phyloP scores from a whole-genome alignment of 2,888 invertebrate genomes.

The Stenichneumon culpator region DNA sequence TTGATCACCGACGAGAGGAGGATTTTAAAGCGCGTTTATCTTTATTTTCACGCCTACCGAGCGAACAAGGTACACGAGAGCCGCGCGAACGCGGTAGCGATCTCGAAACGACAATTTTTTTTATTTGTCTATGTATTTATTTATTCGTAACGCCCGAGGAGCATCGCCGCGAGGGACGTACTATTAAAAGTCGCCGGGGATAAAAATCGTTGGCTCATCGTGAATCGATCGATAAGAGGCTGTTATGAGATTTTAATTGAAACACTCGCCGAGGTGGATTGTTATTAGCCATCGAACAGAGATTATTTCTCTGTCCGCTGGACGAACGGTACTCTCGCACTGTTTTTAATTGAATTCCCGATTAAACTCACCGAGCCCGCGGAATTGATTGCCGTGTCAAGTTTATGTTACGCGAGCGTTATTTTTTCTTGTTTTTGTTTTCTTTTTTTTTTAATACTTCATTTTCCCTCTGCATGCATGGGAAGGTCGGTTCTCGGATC shows the following conservation, averaged over 20 bases:
- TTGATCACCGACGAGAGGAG: slow-evolving; percentile 58
- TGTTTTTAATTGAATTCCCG: slow-evolving; percentile 66
- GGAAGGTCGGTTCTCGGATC: slow-evolving; percentile 69
- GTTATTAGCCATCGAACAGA: slow-evolving; percentile 56
- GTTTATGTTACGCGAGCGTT: slow-evolving; percentile 48
- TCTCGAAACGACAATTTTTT: not conserved
- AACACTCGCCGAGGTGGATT: slow-evolving; percentile 48
- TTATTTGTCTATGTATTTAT: slow-evolving; percentile 33
- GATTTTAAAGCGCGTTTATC: slow-evolving; percentile 63
- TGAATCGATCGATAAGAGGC: slow-evolving; percentile 57
- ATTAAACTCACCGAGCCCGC: slow-evolving; percentile 60
- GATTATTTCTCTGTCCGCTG: slow-evolving; percentile 55
- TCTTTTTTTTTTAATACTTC: slow-evolving; percentile 33
- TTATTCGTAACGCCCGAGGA: slow-evolving; percentile 44
- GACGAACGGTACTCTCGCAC: slow-evolving; percentile 28
- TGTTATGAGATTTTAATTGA: slow-evolving; percentile 67
- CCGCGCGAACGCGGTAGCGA: slow-evolving; percentile 8
- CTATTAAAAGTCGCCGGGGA: slow-evolving; percentile 31
- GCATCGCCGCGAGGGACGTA: not conserved
- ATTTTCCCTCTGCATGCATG: slow-evolving; percentile 24
- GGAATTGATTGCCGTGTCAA: slow-evolving; percentile 64
- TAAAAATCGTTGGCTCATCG: slow-evolving; percentile 47
- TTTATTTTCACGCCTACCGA: slow-evolving; percentile 69
- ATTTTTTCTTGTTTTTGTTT: slow-evolving; percentile 28
- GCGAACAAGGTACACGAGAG: slow-evolving; percentile 19